Percentiles rank a stretch among this genome's conserved stretches.
Conservation (phyloP, 2,888 invertebrate species). For the Noctua comes region DNA sequence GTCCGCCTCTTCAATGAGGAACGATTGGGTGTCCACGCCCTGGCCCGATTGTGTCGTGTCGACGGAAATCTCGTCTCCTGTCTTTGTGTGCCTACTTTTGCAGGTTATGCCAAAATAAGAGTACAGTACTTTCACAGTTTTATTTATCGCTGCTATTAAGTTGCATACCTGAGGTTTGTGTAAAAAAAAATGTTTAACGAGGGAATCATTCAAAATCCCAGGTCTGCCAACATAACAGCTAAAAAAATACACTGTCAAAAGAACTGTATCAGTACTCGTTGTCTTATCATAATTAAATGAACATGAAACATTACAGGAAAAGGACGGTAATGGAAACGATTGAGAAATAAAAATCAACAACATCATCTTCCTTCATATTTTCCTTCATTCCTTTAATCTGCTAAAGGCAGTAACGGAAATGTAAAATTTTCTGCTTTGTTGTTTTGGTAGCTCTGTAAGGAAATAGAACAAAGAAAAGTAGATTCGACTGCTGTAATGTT, state of each 20-base stretch:
- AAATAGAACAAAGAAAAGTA: neutral
- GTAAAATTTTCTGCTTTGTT: neutral
- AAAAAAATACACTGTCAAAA: neutral
- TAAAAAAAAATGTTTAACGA: neutral
- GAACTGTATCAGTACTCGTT: neutral
- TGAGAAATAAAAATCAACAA: neutral
- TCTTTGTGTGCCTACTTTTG: neutral
- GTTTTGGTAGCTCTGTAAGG: neutral
- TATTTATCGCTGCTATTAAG: neutral
- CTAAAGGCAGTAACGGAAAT: neutral
- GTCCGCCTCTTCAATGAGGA: conserved; percentile 20
- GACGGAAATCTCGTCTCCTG: conserved; percentile 11
- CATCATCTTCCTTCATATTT: too few relatives aligned
- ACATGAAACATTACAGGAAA: neutral
- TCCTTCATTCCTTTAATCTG: neutral
- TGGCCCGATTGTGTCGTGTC: neutral
- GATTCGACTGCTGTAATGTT: neutral
- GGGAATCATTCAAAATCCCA: neutral
- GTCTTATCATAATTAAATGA: neutral
- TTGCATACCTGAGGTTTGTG: neutral
- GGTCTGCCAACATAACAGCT: neutral
- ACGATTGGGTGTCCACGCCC: conserved; percentile 2
- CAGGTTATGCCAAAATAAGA: too few relatives aligned
- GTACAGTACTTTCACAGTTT: neutral
- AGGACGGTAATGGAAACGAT: conserved; percentile 1